A percentile compares a stretch with the other conserved stretches of the same genome.
phyloP scores from a whole-genome alignment of 1,140 invertebrate genomes.

The Daktulosphaira vitifoliae region DNA sequence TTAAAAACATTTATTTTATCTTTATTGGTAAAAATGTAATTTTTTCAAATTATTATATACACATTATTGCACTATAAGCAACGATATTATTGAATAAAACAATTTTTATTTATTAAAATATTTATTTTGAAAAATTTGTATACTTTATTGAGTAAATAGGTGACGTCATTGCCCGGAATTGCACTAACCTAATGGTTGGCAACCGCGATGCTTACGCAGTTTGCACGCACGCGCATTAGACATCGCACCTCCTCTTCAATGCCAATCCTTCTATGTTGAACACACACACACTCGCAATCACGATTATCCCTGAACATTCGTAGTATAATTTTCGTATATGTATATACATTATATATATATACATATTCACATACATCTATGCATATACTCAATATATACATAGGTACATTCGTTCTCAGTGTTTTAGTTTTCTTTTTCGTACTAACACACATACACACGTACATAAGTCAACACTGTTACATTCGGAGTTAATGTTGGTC shows the following conservation, averaged over 20 bases:
- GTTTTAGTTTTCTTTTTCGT: neutral
- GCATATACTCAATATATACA: too few relatives aligned
- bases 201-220: neutral
- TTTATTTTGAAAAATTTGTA: too few relatives aligned
- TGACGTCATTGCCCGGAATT: neutral
- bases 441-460: neutral
- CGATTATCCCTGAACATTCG: constrained; percentile 14
- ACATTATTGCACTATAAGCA: too few relatives aligned
- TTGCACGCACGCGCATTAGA: neutral
- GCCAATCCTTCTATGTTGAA: too few relatives aligned
- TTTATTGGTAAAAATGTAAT: too few relatives aligned
- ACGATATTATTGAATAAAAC: too few relatives aligned
- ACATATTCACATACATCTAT: neutral
- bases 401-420: neutral
- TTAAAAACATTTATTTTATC: too few relatives aligned
- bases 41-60: too few relatives aligned
- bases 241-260: neutral
- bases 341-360: constrained; percentile 26
- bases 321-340: too few relatives aligned
- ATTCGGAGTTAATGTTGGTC: neutral
- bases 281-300: neutral
- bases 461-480: neutral
- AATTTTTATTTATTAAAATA: too few relatives aligned
- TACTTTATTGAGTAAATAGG: too few relatives aligned
- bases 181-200: neutral